phyloP scores from a whole-genome alignment of 2,797 vertebrate genomes.

The Pseudochirops corinnae region DNA sequence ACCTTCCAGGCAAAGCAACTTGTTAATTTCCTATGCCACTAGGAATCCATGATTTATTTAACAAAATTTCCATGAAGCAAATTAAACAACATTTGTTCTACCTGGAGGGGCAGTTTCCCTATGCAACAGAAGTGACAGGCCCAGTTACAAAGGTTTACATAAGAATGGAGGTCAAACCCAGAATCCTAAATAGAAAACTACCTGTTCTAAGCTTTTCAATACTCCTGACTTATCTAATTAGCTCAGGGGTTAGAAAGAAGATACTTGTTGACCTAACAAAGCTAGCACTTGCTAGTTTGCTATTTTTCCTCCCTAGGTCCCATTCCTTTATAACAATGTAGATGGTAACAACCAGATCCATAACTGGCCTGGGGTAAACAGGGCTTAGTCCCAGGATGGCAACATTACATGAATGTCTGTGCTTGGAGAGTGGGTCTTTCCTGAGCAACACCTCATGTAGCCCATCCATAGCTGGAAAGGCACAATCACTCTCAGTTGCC shows the following conservation, averaged over 20 bases:
- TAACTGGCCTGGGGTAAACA: neutral
- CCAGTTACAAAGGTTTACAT: constrained; percentile 63
- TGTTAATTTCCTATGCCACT: constrained; percentile 81
- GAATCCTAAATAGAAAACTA: constrained; percentile 11
- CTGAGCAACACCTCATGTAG: neutral
- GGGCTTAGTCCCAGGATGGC: neutral
- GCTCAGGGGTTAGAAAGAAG: neutral
- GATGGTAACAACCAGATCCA: neutral
- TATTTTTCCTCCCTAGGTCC: neutral
- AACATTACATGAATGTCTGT: neutral
- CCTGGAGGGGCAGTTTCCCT: constrained; percentile 78
- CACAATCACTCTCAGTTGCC: neutral
- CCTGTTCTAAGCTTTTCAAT: neutral
- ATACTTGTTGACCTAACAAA: neutral
- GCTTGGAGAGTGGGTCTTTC: neutral
- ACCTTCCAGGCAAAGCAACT: constrained; percentile 80
- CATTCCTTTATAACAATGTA: neutral
- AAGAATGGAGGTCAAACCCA: constrained; percentile 15
- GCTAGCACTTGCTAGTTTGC: neutral
- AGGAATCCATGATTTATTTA: constrained; percentile 84
- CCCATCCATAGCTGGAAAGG: neutral
- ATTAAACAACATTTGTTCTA: constrained; percentile 85
- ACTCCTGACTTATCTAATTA: constrained; percentile 46
- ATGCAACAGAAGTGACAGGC: constrained; percentile 71
- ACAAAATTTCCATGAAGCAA: constrained; percentile 79